These are phyloP conservation scores for Cathartes aura DNA, from an alignment of 2,113 vertebrate genomes.

Conservation along the genomic window DNA sequence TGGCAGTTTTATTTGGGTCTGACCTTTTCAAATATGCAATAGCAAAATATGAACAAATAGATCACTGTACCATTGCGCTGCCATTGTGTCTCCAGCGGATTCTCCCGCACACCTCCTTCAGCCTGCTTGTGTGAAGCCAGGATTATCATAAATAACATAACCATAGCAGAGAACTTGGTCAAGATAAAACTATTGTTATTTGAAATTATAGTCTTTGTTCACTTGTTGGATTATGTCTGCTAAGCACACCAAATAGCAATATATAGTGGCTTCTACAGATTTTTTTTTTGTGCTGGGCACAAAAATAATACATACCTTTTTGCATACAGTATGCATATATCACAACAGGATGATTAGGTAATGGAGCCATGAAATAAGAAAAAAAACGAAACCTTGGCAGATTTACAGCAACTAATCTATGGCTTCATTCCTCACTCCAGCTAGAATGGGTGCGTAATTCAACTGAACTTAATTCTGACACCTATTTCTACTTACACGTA, in stretches of 20 bases:
- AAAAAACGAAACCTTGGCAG: background rate
- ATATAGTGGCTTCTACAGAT: background rate
- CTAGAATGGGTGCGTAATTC: slow-evolving; percentile 11
- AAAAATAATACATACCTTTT: slow-evolving; percentile 22
- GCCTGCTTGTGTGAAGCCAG: background rate
- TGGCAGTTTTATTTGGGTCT: background rate
- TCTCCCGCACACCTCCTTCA: background rate
- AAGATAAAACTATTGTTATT: slow-evolving; percentile 13
- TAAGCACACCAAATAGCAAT: background rate
- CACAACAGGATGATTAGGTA: background rate
- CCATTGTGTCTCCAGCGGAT: background rate
- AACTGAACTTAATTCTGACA: background rate
- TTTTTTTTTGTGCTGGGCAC: background rate
- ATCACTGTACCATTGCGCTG: background rate
- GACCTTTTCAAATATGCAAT: slow-evolving; percentile 14
- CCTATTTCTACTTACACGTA: background rate
- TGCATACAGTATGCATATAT: background rate
- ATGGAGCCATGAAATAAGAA: background rate
- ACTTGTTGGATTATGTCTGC: background rate
- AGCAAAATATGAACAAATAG: slow-evolving; percentile 7
- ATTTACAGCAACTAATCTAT: background rate
- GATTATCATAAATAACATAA: background rate
- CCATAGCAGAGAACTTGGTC: background rate
- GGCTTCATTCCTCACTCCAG: background rate
- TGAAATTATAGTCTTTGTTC: background rate